Percentiles rank a stretch among this genome's conserved stretches.
These are phyloP conservation scores for Amblyraja radiata DNA, from an alignment of 2,797 vertebrate species.

Conservation along the genomic window DNA sequence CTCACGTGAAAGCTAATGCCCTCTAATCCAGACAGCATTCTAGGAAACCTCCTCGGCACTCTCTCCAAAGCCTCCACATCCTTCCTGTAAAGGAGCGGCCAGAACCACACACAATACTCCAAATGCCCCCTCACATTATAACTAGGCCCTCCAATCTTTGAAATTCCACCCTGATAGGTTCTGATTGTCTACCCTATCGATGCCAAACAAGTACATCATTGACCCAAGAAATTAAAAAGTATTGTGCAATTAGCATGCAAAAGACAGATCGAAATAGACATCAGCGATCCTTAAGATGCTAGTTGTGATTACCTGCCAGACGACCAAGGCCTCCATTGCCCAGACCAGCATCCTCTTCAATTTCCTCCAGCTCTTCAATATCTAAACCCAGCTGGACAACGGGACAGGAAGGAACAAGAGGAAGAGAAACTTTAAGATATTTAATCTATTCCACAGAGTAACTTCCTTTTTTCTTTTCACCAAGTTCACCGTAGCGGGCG, in stretches of 20 bases:
- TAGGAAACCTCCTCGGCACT: too few species aligned
- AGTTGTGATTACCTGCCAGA: slow-evolving; percentile 72
- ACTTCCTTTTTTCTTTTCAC: not conserved
- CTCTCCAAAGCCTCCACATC: too few species aligned
- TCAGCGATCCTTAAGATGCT: not conserved
- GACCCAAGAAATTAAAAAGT: not conserved
- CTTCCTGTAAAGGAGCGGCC: too few species aligned
- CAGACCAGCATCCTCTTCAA: slow-evolving; percentile 93
- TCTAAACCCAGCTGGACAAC: slow-evolving; percentile 78
- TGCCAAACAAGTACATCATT: not conserved
- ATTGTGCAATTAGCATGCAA: too few species aligned
- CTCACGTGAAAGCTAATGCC: too few species aligned
- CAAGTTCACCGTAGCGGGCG: too few species aligned
- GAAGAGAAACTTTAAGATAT: not conserved
- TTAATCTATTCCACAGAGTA: not conserved
- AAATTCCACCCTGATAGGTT: too few species aligned
- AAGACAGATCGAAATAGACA: not conserved
- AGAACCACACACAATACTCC: too few species aligned
- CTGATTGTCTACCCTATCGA: too few species aligned
- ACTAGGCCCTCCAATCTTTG: too few species aligned
- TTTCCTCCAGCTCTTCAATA: slow-evolving; percentile 91
- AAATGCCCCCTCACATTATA: too few species aligned
- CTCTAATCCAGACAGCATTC: too few species aligned
- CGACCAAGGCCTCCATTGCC: slow-evolving; percentile 92
- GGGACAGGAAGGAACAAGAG: slow-evolving; percentile 39